Base-by-base conservation (phyloP, 2,113 vertebrate genomes). In the Poecile atricapillus region DNA sequence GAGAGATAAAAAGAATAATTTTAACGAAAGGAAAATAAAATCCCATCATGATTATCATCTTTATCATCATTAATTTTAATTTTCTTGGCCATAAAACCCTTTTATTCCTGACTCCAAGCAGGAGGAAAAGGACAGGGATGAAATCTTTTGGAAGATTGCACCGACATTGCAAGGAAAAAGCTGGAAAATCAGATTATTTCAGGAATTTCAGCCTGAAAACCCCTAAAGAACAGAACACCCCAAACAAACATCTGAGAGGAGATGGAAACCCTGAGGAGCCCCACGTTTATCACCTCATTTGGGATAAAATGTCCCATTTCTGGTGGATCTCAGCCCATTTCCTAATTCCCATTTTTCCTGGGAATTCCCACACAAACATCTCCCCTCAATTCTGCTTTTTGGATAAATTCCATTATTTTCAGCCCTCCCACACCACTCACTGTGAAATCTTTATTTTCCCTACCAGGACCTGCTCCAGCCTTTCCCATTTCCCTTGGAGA, bases 251-350 rank as follows among this genome's bases (percentile, higher is more conserved):
- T 8, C 5, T 24, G 44, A 33, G 35, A 41, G 44, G 30, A 43
- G 67, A 43, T 9, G 22, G 6, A 64, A 28, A n/a, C 1, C 55
- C n/a, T 7, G 13, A 49, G 35, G 9, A 47, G 13, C 11, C 24
- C 8, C 11, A 15, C 12, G 1, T 37, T 1, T 7, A 24, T 30
- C 20, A 3, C 1, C 5, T 1, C 3, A 7, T 11, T 11, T 13
- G 43, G 6, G 55, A 16, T 10, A 25, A 24, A 22, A 44, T 30
- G 56, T 47, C 49, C 67, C 68, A 9, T 14, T 93, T 62, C 68
- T 33, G 56, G 22, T 2, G 22, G 52, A n/a, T 73, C 23, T 24
- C 35, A 37, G 52, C 30, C 83, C 39, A 28, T 39, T 78, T 33
- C 33, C 77, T 39, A 28, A 0, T 43, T 63, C 30, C 74, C 74